A percentile compares a stretch with the other conserved stretches of the same genome.
phyloP scores from a whole-genome alignment of 2,888 invertebrate species.

The Drosophila nr. perissopoda region DNA sequence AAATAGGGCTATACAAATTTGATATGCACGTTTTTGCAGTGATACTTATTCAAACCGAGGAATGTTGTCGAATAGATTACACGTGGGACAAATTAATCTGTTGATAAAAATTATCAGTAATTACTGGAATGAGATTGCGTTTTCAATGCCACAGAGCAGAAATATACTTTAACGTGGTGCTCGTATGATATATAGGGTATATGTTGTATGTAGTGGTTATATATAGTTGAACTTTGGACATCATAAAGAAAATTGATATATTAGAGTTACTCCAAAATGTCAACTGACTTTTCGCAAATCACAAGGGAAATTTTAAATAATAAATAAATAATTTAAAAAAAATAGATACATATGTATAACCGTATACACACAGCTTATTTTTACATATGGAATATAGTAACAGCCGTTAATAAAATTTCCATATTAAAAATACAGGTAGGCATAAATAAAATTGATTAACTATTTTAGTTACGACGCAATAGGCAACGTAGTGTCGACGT shows the following conservation, averaged over 20 bases:
- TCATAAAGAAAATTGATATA: background rate
- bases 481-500: constrained; percentile 43
- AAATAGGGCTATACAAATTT: background rate
- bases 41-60: background rate
- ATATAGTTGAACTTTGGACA: background rate
- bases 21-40: background rate
- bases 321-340: background rate
- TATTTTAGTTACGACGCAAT: constrained; percentile 45
- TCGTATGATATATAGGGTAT: constrained; percentile 1
- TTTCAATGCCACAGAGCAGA: constrained; percentile 38
- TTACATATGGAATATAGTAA: background rate
- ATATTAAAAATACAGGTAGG: constrained; percentile 3
- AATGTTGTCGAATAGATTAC: constrained; percentile 11
- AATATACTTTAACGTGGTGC: background rate
- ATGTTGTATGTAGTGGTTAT: background rate
- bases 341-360: too few relatives aligned
- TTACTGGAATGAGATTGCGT: constrained; percentile 25
- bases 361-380: background rate
- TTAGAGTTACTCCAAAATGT: background rate
- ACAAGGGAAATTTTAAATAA: background rate
- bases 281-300: background rate
- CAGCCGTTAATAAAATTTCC: constrained; percentile 8
- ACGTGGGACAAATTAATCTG: constrained; percentile 44
- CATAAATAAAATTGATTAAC: constrained; percentile 3
- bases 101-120: constrained; percentile 47